phyloP scores from a whole-genome alignment of 2,888 invertebrate species.

The Acholoe squamosa region DNA sequence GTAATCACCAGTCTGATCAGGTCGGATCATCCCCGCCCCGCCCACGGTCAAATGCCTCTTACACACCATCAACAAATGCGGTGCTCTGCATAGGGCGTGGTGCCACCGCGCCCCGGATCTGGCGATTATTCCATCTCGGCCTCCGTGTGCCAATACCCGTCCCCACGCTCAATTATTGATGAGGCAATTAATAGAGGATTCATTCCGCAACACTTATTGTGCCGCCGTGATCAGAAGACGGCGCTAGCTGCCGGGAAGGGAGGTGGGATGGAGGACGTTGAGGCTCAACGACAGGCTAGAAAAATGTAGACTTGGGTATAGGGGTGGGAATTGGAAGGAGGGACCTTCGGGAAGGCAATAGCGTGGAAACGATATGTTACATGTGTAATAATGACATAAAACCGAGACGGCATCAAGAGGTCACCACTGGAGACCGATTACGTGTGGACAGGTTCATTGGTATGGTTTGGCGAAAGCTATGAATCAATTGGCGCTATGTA shows the following conservation, averaged over 20 bases:
- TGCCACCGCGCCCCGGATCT: neutral
- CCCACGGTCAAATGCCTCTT: conserved; percentile 27
- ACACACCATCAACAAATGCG: neutral
- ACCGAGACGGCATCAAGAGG: neutral
- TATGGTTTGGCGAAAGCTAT: neutral
- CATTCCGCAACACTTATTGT: conserved; percentile 49
- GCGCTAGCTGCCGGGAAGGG: neutral
- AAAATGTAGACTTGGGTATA: conserved; percentile 1
- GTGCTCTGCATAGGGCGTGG: neutral
- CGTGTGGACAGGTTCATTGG: neutral
- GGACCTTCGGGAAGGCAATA: neutral
- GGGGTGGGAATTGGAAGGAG: neutral
- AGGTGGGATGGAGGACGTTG: neutral
- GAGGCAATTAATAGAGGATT: conserved; percentile 55
- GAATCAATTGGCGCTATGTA: neutral
- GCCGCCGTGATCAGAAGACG: neutral
- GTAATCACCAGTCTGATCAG: neutral
- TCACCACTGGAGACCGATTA: neutral
- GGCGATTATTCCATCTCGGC: conserved; percentile 29
- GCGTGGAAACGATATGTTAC: neutral
- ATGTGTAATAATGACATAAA: neutral
- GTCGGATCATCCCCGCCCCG: neutral
- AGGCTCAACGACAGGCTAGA: neutral
- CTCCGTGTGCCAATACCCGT: neutral
- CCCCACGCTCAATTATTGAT: conserved; percentile 42